Conservation (phyloP, 2,888 invertebrate genomes). For the Callosobruchus maculatus region DNA sequence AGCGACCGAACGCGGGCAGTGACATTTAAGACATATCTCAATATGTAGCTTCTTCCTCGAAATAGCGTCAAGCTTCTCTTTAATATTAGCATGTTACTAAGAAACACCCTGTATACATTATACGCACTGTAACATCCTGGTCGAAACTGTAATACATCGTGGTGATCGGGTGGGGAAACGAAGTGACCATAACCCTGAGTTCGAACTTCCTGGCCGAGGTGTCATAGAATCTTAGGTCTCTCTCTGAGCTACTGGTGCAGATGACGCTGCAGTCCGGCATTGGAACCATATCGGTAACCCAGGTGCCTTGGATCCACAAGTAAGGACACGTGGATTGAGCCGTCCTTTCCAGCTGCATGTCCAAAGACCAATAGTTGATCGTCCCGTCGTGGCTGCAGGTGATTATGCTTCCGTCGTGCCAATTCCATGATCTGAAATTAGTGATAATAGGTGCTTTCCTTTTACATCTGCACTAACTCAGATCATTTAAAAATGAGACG, state of each 20-base stretch:
- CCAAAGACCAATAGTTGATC: constrained; percentile 74
- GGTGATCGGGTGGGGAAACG: constrained; percentile 58
- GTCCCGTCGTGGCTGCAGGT: constrained; percentile 74
- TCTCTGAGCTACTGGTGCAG: constrained; percentile 72
- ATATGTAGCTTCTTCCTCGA: too few species aligned
- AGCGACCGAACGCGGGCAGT: too few species aligned
- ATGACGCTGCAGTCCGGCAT: constrained; percentile 76
- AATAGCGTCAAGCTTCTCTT: too few species aligned
- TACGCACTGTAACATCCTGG: constrained; percentile 46
- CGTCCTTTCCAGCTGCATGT: constrained; percentile 62
- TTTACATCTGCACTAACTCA: too few species aligned
- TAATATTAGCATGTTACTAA: too few species aligned
- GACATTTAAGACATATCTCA: too few species aligned
- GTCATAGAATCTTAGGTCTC: constrained; percentile 75
- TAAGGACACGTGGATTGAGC: constrained; percentile 63
- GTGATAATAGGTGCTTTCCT: too few species aligned
- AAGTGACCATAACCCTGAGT: constrained; percentile 65
- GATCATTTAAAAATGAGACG: too few species aligned
- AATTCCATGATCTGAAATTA: constrained; percentile 50
- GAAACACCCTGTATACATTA: too few species aligned
- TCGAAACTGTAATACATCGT: constrained; percentile 62
- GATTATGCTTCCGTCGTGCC: constrained; percentile 66
- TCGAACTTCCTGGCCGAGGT: constrained; percentile 70
- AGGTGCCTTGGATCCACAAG: constrained; percentile 57
- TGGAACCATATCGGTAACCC: constrained; percentile 70